These are phyloP conservation scores for Paracanthobrama guichenoti DNA, from an alignment of 2,113 vertebrate genomes.

Conservation along the genomic window DNA sequence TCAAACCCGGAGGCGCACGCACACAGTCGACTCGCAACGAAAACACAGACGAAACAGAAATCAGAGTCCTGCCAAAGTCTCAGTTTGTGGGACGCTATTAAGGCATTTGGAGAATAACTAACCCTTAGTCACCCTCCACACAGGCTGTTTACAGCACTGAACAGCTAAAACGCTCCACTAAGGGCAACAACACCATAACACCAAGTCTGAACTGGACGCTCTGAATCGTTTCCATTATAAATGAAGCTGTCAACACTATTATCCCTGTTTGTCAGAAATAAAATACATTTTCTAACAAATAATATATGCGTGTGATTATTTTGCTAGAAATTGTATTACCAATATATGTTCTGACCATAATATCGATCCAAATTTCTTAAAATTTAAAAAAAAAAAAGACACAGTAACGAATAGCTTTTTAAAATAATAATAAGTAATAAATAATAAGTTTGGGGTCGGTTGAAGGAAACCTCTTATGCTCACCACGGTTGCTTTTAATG, in stretches of 20 bases:
- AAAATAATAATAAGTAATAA: too few species aligned
- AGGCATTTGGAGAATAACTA: not conserved
- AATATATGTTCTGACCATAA: not conserved
- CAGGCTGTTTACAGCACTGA: not conserved
- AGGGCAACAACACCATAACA: not conserved
- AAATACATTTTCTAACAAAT: not conserved
- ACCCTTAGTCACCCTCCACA: not conserved
- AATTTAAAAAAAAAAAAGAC: not conserved
- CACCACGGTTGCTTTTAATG: too few species aligned
- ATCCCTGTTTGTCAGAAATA: not conserved
- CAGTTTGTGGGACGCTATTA: not conserved
- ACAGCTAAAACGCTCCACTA: not conserved
- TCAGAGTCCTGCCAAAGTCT: not conserved
- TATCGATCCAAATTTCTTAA: not conserved
- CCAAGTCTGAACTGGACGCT: not conserved
- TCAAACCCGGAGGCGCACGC: not conserved
- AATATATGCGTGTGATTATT: not conserved
- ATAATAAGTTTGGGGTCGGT: too few species aligned
- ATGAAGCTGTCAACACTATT: not conserved
- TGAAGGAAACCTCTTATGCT: too few species aligned
- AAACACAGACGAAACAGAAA: conserved; percentile 16
- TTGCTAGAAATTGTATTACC: not conserved
- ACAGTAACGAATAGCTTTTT: not conserved
- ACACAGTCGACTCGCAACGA: not conserved
- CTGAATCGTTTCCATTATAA: not conserved